Conservation (phyloP, 2,888 invertebrate genomes). For the Minunthozetes semirufus region DNA sequence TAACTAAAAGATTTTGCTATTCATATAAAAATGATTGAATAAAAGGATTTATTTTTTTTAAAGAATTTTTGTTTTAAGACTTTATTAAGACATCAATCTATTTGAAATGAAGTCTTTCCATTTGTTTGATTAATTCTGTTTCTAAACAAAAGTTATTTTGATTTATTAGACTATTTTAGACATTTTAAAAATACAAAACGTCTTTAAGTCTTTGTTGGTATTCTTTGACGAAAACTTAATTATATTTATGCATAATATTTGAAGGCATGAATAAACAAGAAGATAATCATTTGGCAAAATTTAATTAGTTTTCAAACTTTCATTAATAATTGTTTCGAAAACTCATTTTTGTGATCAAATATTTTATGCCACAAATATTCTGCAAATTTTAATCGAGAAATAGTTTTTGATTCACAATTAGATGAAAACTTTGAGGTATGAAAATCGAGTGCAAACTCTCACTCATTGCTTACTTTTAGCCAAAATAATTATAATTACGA, state of each 20-base stretch:
- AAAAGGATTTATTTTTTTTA: not conserved
- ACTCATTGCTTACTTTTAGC: too few relatives aligned
- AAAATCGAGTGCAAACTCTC: too few relatives aligned
- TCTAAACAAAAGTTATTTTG: not conserved
- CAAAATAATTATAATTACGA: too few relatives aligned
- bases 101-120: not conserved
- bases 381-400: not conserved
- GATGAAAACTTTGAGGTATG: not conserved
- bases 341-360: not conserved
- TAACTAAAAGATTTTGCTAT: not conserved
- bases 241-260: not conserved
- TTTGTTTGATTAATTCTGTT: not conserved
- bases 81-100: not conserved
- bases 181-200: not conserved
- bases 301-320: not conserved
- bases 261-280: slow-evolving; percentile 3
- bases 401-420: not conserved
- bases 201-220: not conserved
- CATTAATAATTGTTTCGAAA: not conserved
- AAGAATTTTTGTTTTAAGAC: not conserved
- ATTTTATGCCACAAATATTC: not conserved
- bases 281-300: not conserved
- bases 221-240: not conserved
- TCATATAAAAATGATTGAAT: not conserved
- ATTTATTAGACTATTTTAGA: not conserved